Conservation (phyloP, 1,140 invertebrate species). For the Ips typographus region DNA sequence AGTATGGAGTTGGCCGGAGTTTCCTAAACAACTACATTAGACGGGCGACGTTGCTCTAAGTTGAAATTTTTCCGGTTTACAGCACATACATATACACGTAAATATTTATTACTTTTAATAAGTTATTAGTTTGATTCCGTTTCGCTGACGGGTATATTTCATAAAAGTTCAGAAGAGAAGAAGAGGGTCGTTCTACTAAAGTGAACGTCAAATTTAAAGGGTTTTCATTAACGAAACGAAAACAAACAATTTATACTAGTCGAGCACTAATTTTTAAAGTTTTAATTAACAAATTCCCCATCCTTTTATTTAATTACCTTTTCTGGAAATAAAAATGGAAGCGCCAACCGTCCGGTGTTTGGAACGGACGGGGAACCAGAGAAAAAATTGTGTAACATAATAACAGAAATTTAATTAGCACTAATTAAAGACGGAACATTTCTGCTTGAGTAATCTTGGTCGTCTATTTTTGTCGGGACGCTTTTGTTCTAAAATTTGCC, state of each 20-base stretch:
- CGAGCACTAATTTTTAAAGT: conserved; percentile 37
- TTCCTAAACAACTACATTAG: conserved; percentile 35
- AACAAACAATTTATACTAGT: conserved; percentile 38
- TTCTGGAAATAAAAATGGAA: conserved; percentile 31
- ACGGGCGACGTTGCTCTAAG: conserved; percentile 22
- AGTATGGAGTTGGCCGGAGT: conserved; percentile 27
- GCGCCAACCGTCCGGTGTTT: conserved; percentile 32
- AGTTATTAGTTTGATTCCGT: conserved; percentile 5
- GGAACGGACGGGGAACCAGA: conserved; percentile 14
- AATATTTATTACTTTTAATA: too few species aligned
- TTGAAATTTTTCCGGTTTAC: conserved; percentile 18
- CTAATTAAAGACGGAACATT: conserved; percentile 39
- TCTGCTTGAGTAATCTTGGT: conserved; percentile 23
- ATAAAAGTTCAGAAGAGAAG: neutral
- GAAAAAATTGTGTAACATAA: conserved; percentile 36
- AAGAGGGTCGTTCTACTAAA: too few species aligned
- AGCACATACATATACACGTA: too few species aligned
- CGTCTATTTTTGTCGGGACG: conserved; percentile 23
- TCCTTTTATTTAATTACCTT: conserved; percentile 40
- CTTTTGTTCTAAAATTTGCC: conserved; percentile 25
- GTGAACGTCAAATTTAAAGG: conserved; percentile 34
- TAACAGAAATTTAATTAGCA: conserved; percentile 43
- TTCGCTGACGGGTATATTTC: neutral
- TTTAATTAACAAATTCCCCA: conserved; percentile 41
- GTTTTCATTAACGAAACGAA: conserved; percentile 37